These are phyloP conservation scores for Meghimatium bilineatum DNA, from an alignment of 2,888 invertebrate species.

Conservation along the genomic window DNA sequence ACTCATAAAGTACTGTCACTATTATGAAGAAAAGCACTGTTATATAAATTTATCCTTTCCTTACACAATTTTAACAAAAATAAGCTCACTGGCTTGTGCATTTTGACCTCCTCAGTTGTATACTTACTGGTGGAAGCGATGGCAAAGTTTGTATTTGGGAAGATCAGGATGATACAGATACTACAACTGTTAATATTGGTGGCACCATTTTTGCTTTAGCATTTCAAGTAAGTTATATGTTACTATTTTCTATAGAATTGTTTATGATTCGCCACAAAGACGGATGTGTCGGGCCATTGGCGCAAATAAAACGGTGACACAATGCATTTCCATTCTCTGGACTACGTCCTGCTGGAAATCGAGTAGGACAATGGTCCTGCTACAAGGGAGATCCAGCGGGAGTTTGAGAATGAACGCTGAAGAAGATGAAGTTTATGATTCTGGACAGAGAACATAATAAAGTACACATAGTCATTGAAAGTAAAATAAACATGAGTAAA, in stretches of 20 bases:
- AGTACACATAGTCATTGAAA: too few species aligned
- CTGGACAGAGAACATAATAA: background rate
- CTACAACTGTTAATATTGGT: constrained; percentile 88
- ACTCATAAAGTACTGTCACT: too few species aligned
- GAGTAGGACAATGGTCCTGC: too few species aligned
- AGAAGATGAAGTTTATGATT: too few species aligned
- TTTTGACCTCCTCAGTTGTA: constrained; percentile 78
- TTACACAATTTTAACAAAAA: background rate
- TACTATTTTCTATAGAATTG: background rate
- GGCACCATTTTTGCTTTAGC: constrained; percentile 88
- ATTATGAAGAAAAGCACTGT: background rate
- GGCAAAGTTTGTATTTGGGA: constrained; percentile 94
- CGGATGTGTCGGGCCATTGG: too few species aligned
- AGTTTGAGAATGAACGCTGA: too few species aligned
- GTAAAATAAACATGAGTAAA: too few species aligned
- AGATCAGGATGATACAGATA: constrained; percentile 88
- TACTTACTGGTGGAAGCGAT: constrained; percentile 93
- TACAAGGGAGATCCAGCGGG: too few species aligned
- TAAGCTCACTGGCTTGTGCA: background rate
- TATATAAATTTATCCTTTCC: background rate
- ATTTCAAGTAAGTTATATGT: constrained; percentile 74
- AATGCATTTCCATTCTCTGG: too few species aligned
- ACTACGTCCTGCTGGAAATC: too few species aligned
- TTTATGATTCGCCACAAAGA: too few species aligned
- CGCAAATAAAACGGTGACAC: too few species aligned